These are phyloP conservation scores for Columba janthina DNA, from an alignment of 2,113 vertebrate species.

Conservation along the genomic window DNA sequence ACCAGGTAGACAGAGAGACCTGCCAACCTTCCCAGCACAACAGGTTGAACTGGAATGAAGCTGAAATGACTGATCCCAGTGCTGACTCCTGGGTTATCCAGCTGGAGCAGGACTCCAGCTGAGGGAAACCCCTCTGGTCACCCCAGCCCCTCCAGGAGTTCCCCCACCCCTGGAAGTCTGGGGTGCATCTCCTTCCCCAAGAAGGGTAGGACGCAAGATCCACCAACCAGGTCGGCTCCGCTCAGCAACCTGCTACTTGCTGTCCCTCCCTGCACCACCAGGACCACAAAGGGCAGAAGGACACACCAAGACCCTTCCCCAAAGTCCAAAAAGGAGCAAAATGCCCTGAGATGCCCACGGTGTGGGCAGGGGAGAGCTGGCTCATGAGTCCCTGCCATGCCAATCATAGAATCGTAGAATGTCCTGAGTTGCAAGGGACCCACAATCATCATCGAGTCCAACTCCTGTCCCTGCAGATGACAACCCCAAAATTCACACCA, in stretches of 20 bases:
- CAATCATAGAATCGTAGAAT: too few species aligned
- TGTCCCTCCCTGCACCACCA: not conserved
- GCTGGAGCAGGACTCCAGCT: not conserved
- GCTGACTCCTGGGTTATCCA: not conserved
- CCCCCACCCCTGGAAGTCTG: not conserved
- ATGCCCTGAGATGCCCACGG: not conserved
- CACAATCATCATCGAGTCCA: too few species aligned
- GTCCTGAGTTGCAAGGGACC: too few species aligned
- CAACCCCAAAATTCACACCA: too few species aligned
- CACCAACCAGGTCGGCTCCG: not conserved
- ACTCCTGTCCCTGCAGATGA: too few species aligned
- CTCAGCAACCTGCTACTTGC: not conserved
- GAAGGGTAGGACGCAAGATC: not conserved
- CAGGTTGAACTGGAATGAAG: not conserved
- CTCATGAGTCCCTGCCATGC: not conserved
- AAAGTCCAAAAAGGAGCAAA: not conserved
- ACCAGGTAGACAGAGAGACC: not conserved
- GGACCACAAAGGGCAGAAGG: not conserved
- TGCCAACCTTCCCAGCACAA: not conserved
- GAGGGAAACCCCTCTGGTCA: not conserved
- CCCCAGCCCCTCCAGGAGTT: not conserved
- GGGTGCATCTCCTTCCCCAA: not conserved
- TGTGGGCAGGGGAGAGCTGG: not conserved
- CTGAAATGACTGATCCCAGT: not conserved
- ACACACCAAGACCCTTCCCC: fast-evolving